Base-by-base conservation (phyloP, 1,140 invertebrate species). In the Spodoptera frugiperda region DNA sequence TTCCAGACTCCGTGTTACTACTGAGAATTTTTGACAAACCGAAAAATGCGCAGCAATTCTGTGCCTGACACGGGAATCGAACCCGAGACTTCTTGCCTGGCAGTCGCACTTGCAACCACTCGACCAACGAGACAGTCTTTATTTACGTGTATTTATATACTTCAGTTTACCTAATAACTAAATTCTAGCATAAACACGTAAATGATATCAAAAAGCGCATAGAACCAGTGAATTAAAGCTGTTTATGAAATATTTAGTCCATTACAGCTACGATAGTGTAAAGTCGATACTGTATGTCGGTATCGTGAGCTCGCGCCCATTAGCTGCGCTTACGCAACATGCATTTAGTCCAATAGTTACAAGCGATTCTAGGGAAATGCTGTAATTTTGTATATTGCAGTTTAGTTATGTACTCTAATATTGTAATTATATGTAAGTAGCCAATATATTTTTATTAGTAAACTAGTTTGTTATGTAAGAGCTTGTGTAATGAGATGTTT, bases 261-360 rank as follows among this genome's bases (percentile, higher is more conserved):
- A 80, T 71, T 77, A 80, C 48, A 68, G 78, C 74, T 76, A 80
- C 59, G 53, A 71, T 67, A 71, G 68, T 77, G 65, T 54, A 59
- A 75, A 77, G 76, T 80, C 71, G 51, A 68, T 79, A 76, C 77
- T 78, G 74, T 75, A 61, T 84, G 78, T 78, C 80, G 63, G 68
- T 70, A 71, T 82, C 83, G 83, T 84, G 83, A 78, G 78, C 70
- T 51, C 54, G 76, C 21, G 72, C 51, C 77, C 76, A 81, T 82
- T 84, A 79, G 70, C 48, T 55, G 68, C 51, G 61, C 78, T 84
- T 82, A 78, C 83, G 80, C 71, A 82, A 84, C 55, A 72, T 59
- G 57, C 61, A 72, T 65, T 79, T 80, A 76, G 59, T 76, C 72
- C 54, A 67, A 76, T 73, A 77, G 49, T 76, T 81, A 75, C 65